Base-by-base conservation (phyloP, 1,140 invertebrate species). In the Frieseomelitta varia region DNA sequence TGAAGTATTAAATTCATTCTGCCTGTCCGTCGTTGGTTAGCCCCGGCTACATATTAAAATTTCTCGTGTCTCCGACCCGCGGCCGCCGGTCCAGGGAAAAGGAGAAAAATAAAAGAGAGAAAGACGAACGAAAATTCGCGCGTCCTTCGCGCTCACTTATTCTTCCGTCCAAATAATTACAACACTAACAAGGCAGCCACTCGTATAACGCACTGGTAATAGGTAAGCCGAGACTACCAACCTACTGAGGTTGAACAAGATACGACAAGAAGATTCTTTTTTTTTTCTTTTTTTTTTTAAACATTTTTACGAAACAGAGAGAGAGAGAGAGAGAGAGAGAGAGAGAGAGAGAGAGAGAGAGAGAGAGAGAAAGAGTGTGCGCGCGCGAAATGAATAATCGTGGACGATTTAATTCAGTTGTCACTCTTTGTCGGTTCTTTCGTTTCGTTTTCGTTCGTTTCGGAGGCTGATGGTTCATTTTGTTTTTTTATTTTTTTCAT, bases 151-250 rank as follows among this genome's bases (percentile, higher is more conserved):
- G 74, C 30, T 30, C 79, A 80, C 72, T 87, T 88, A 81, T 81
- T 88, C 82, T 85, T 81, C 74, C 76, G 73, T 88, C 81, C 73
- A 79, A 85, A 83, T 88, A 87, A 88, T 88, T 87, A 85, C n/a
- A 88, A 85, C 77, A 58, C 65, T 78, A 79, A 85, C 74, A 81
- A 87, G 67, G 71, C 77, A 24, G 55, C 34, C 65, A 56, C 73
- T 81, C 61, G 77, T 51, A 63, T 79, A 82, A 81, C 61, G 30
- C 30, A 68, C 75, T 63, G 74, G 34, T 71, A 78, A 69, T 55
- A 27, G 67, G 55, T 79, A 71, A 84, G 27, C 75, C 47, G 75
- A 78, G 39, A 84, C 67, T 53, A 6, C 15, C 1, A 24, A 58
- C 34, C 34, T 39, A 39, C 19, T 34, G 14, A 58, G 30, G 65